These are phyloP conservation scores for Trichopria drosophilae DNA, from an alignment of 2,888 invertebrate genomes.

Conservation along the genomic window DNA sequence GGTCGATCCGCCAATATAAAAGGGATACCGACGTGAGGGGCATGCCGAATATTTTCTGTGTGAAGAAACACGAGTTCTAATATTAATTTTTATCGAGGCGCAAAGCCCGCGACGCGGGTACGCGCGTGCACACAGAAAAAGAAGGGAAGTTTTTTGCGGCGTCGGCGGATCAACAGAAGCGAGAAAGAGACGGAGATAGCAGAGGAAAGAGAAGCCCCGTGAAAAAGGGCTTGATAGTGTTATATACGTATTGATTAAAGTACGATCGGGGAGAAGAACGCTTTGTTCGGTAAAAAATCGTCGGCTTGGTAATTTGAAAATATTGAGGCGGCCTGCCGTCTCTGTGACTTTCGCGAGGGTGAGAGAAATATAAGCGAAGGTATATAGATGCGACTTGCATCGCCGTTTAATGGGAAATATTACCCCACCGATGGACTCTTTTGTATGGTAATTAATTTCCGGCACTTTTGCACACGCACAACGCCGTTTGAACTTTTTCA, in stretches of 20 bases:
- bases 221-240: conserved; percentile 31
- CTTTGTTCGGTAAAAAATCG: conserved; percentile 55
- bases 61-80: conserved; percentile 54
- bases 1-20: too few species aligned
- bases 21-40: conserved; percentile 33
- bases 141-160: conserved; percentile 35
- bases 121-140: conserved; percentile 36
- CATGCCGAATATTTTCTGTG: conserved; percentile 52
- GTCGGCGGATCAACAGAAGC: conserved; percentile 32
- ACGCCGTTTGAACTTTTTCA: conserved; percentile 10
- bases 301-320: conserved; percentile 55
- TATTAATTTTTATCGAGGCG: conserved; percentile 55
- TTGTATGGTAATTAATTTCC: conserved; percentile 37
- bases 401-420: conserved; percentile 43
- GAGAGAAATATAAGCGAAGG: conserved; percentile 17
- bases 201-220: conserved; percentile 31
- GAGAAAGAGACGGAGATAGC: conserved; percentile 23
- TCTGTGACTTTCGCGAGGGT: conserved; percentile 21
- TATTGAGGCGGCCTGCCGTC: conserved; percentile 45
- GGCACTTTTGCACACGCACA: conserved; percentile 23
- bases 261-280: conserved; percentile 50
- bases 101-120: conserved; percentile 44
- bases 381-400: conserved; percentile 35
- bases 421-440: conserved; percentile 37
- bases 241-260: conserved; percentile 54